Percentiles rank a stretch among this genome's conserved stretches.
These are phyloP conservation scores for Protodeltote pygarga DNA, from an alignment of 2,888 invertebrate genomes.

Conservation along the genomic window DNA sequence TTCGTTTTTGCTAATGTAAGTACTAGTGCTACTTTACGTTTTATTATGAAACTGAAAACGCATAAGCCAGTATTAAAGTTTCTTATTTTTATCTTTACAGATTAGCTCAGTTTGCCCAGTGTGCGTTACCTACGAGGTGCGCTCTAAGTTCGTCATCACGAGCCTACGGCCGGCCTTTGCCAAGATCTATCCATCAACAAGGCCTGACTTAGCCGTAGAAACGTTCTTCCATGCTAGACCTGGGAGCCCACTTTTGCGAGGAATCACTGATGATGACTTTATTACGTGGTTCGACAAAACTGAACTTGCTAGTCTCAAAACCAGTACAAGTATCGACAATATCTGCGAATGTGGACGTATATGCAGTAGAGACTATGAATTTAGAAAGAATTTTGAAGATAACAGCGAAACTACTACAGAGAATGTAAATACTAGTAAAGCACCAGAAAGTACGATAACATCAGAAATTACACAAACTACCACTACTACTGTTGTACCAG, in stretches of 20 bases:
- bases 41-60: not conserved
- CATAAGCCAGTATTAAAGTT: no score
- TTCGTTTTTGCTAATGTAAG: constrained; percentile 89
- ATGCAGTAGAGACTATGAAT: constrained; percentile 80
- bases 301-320: constrained; percentile 78
- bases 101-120: constrained; percentile 87
- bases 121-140: constrained; percentile 88
- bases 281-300: constrained; percentile 90
- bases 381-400: constrained; percentile 63
- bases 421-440: constrained; percentile 26
- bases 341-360: constrained; percentile 85
- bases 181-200: constrained; percentile 87
- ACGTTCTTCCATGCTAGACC: constrained; percentile 88
- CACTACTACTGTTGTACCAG: constrained; percentile 16
- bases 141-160: constrained; percentile 87
- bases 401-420: constrained; percentile 32
- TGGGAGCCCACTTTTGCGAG: constrained; percentile 87
- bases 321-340: constrained; percentile 79
- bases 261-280: constrained; percentile 89
- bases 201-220: constrained; percentile 88
- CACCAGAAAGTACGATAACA: constrained; percentile 22
- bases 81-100: constrained; percentile 60
- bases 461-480: constrained; percentile 25
- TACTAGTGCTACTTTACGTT: constrained; percentile 26
- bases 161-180: constrained; percentile 89